Percentiles rank a stretch among this genome's conserved stretches.
Conservation (phyloP, 2,888 invertebrate genomes). For the Ophioninae sp. region DNA sequence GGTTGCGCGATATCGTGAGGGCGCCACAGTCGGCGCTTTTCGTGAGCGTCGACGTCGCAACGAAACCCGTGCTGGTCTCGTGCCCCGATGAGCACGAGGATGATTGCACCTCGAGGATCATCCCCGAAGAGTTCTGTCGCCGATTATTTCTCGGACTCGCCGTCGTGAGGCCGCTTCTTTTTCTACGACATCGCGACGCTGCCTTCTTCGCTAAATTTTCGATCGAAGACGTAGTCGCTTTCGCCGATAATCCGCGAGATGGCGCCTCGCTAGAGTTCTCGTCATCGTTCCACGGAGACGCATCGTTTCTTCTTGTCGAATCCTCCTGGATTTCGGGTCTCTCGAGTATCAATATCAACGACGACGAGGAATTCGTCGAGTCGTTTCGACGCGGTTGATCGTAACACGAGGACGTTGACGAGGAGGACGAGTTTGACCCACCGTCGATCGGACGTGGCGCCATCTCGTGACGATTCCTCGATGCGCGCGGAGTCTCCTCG, state of each 20-base stretch:
- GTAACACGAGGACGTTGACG: conserved; percentile 46
- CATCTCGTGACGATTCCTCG: conserved; percentile 45
- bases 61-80: conserved; percentile 42
- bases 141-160: conserved; percentile 47
- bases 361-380: conserved; percentile 57
- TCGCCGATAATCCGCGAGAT: conserved; percentile 25
- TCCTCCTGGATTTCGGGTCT: conserved; percentile 21
- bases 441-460: conserved; percentile 49
- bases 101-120: neutral
- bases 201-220: conserved; percentile 53
- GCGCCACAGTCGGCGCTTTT: conserved; percentile 51
- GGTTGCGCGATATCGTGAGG: conserved; percentile 38
- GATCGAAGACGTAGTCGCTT: conserved; percentile 50
- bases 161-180: conserved; percentile 30
- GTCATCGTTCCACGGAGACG: neutral
- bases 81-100: neutral
- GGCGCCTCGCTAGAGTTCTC: neutral
- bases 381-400: conserved; percentile 50
- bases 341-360: conserved; percentile 58
- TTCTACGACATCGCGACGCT: conserved; percentile 42
- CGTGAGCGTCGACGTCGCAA: conserved; percentile 57
- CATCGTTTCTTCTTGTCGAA: neutral
- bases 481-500: conserved; percentile 3
- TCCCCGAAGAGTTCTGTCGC: neutral
- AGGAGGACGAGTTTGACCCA: conserved; percentile 44